These are phyloP conservation scores for Ostrea denselamellosa DNA, from an alignment of 1,140 invertebrate species.

Conservation along the genomic window DNA sequence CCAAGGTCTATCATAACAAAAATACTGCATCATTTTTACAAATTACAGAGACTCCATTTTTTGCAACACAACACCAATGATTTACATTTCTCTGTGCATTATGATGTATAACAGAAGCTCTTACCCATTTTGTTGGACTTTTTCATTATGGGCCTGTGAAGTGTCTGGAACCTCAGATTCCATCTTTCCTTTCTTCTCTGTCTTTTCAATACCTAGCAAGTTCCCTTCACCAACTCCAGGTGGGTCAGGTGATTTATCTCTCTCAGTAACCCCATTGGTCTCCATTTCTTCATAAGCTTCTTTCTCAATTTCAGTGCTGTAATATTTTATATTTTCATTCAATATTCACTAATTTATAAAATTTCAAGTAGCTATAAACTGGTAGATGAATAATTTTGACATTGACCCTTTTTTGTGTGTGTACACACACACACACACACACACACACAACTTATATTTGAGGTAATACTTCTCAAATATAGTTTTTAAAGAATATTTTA, in stretches of 20 bases:
- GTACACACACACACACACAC: too few species aligned
- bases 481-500: too few species aligned
- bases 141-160: background rate
- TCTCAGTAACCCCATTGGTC: background rate
- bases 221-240: background rate
- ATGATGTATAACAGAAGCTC: background rate
- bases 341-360: background rate
- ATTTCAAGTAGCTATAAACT: too few species aligned
- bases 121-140: conserved; percentile 3
- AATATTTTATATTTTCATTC: background rate
- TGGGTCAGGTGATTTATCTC: too few species aligned
- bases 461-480: too few species aligned
- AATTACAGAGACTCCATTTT: too few species aligned
- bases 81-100: too few species aligned
- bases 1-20: background rate
- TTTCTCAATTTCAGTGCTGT: conserved; percentile 29
- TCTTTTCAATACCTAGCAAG: background rate
- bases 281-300: conserved; percentile 43
- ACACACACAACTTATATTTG: too few species aligned
- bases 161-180: background rate
- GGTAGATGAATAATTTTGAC: too few species aligned
- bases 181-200: background rate
- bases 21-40: too few species aligned
- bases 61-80: too few species aligned
- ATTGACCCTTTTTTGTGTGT: too few species aligned